Base-by-base conservation (phyloP, 35 echinoderm and acorn worm genomes). In the Ophiothrix spiculata region DNA sequence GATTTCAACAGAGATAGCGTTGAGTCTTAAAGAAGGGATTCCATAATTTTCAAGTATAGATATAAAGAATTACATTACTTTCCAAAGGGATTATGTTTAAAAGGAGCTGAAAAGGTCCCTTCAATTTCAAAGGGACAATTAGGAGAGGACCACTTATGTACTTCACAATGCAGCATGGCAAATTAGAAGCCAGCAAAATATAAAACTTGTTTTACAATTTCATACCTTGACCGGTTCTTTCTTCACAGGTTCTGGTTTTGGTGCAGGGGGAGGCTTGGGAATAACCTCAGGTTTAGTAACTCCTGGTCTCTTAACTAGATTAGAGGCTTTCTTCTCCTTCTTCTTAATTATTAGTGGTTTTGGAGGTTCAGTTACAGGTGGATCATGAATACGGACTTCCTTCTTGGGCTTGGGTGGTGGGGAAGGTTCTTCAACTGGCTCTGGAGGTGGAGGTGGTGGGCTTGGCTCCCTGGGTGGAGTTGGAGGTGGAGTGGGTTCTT, bases 381-480 rank as follows among this genome's bases (percentile, higher is more conserved):
- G 88, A 75, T 94, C 92, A 16, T 83, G 78, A 56, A 94, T 94
- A 42, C 92, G 75, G 3, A 94, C 92, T 41, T 90, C 88, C 35
- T 94, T 94, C 88, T 94, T 94, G 40, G 78, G 74, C 56, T 91
- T 91, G 31, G 85, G 83, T 37, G 39, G 33, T 19, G 76, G 35
- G 15, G 75, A 29, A 0, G 78, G 87, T 60, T 76, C 60, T 76
- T 69, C 33, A 31, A 14, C 21, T 64, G 37, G 56, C 23, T 64
- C 69, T 39, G 64, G 39, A 25, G 56, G 74, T 1, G 84, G 84
- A 35, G 87, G 87, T 29, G 87, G 56, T 79, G 79, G 79, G 31
- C 45, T 64, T 39, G 76, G 86, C 28, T 79, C 76, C 36, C 76
- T 28, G 17, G 80, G 45, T 21, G 80, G 80, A 1, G 80, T 60